These are phyloP conservation scores for Macrotrachela quadricornifera DNA, from an alignment of 1,140 invertebrate species.

Conservation along the genomic window DNA sequence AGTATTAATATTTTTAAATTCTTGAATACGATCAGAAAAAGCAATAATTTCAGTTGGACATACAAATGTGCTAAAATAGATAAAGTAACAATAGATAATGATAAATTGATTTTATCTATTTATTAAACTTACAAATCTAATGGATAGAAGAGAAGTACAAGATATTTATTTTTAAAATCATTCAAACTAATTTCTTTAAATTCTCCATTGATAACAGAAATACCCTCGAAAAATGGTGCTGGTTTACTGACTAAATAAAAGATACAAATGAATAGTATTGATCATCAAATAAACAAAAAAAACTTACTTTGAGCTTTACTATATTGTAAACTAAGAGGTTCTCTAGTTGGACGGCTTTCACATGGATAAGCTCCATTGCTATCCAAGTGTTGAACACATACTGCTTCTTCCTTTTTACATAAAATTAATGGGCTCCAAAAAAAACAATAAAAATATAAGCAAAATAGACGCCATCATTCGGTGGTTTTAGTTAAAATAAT, in stretches of 20 bases:
- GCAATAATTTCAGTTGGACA: conserved; percentile 88
- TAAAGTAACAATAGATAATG: not conserved
- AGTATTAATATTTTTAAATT: conserved; percentile 62
- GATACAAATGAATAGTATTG: too few species aligned
- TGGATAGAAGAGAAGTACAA: conserved; percentile 91
- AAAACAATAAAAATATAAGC: too few species aligned
- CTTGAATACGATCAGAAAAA: conserved; percentile 67
- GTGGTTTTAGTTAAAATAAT: too few species aligned
- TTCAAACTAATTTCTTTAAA: conserved; percentile 64
- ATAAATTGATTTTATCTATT: not conserved
- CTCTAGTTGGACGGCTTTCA: too few species aligned
- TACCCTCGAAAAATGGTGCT: conserved; percentile 50
- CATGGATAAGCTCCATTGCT: too few species aligned
- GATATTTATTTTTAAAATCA: conserved; percentile 76
- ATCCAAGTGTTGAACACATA: too few species aligned
- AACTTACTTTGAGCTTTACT: too few species aligned
- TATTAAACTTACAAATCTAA: conserved; percentile 66
- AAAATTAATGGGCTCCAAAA: too few species aligned
- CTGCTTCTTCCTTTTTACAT: too few species aligned
- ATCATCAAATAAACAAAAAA: too few species aligned
- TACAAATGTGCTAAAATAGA: conserved; percentile 58
- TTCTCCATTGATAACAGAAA: conserved; percentile 73
- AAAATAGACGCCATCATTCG: too few species aligned
- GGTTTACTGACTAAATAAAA: conserved; percentile 45
- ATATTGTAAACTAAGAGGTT: too few species aligned